Conservation (phyloP, 2,113 vertebrate genomes). For the Alces alces region DNA sequence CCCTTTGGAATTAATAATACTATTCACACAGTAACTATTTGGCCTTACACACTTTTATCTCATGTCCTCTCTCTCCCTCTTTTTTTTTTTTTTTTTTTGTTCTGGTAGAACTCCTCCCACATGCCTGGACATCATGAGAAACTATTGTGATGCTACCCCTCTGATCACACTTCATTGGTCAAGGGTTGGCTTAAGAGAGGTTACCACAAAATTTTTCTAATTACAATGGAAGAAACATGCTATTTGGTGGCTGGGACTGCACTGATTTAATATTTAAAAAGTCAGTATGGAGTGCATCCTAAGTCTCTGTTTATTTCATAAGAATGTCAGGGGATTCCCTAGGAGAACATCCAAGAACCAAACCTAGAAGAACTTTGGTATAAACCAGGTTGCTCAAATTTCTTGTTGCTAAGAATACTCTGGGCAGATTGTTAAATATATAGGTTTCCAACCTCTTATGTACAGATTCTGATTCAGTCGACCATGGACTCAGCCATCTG, state of each 20-base stretch:
- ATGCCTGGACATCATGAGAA: not conserved
- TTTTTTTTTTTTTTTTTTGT: not conserved
- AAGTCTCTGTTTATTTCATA: not conserved
- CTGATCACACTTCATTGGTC: not conserved
- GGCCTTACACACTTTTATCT: not conserved
- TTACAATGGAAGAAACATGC: not conserved
- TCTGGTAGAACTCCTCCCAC: not conserved
- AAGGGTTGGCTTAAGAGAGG: not conserved
- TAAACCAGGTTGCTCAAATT: not conserved
- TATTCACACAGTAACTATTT: not conserved
- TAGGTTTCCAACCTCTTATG: not conserved
- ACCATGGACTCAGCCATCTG: not conserved
- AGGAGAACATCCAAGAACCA: not conserved
- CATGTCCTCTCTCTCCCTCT: not conserved
- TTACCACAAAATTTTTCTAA: not conserved
- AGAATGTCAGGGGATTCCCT: not conserved
- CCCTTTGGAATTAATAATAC: slow-evolving; percentile 13
- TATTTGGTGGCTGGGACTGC: not conserved
- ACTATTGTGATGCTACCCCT: not conserved
- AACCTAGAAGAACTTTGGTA: not conserved
- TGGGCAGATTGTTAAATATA: not conserved
- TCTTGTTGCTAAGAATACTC: not conserved
- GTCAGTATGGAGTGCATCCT: not conserved
- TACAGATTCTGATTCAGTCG: not conserved
- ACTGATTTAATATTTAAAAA: not conserved